Base-by-base conservation (phyloP, 1,140 invertebrate genomes). In the Caligus rogercresseyi region DNA sequence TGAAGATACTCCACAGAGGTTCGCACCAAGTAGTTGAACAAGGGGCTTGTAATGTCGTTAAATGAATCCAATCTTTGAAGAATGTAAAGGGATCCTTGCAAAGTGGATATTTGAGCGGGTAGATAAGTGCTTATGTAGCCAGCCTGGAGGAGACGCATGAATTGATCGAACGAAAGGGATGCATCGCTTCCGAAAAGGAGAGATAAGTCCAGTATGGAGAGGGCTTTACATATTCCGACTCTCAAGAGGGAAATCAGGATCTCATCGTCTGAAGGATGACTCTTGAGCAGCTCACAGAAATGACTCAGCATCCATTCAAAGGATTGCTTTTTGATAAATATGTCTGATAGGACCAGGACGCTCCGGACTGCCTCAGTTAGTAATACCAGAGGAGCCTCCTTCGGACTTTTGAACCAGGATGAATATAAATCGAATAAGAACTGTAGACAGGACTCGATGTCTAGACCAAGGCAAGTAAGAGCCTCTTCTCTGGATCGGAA, bases 401-500 rank as follows among this genome's bases (percentile, higher is more conserved):
- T 73, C 18, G 71, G 68, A 21, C 76, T 71, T 24, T 79, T 77
- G 59, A 84, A 73, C 81, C 86, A 86, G 31, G 86, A 83, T 0
- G 80, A 77, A 63, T 86, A 87, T 2, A 89, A 78, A 68, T 90
- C 87, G 64, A 89, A 74, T 0, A 90, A 71, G 67, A 90, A 83
- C 69, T 85, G 84, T n/a, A 90, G 70, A 74, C 88, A 91, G 13
- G 87, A 90, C 68, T 85, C 82, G 2, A 89, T 73, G 71, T 91
- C 87, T 3, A 90, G 75, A 0, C 81, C 81, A 55, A 75, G 76
- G 11, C 60, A 23, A 16, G 60, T 16, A 19, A 68, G 56, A 65
- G 54, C 59, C 19, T 68, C 64, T 57, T 71, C 68, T 56, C 67
- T 62, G 25, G 66, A 59, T 19, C 67, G 65, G 61, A 64, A 68